Conservation (phyloP, 2,113 vertebrate genomes). For the Rhynchomys soricoides region DNA sequence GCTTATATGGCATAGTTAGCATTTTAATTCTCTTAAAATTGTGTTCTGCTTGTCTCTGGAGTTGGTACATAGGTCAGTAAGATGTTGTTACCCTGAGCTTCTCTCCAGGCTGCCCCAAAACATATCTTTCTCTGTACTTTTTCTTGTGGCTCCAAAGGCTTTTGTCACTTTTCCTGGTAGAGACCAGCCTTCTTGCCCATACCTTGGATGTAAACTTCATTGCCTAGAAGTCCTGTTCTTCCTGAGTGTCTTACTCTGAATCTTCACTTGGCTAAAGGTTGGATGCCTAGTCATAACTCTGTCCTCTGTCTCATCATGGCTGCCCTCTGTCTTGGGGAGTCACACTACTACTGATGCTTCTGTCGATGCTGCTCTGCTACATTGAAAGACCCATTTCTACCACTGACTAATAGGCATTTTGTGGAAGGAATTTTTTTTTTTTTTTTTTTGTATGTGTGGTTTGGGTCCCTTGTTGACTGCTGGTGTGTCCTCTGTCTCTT, state of each 20-base stretch:
- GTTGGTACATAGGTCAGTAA: neutral
- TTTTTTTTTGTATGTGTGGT: neutral
- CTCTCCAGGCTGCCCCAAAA: neutral
- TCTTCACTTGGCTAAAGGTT: neutral
- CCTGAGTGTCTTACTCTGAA: neutral
- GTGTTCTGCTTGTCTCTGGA: neutral
- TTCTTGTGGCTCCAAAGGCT: neutral
- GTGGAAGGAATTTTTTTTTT: no score
- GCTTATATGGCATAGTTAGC: neutral
- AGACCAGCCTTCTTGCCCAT: neutral
- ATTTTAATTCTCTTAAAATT: neutral
- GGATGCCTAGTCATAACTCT: neutral
- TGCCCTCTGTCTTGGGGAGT: no score
- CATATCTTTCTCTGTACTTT: neutral
- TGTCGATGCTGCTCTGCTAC: neutral
- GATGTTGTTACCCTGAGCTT: neutral
- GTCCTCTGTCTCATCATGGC: neutral
- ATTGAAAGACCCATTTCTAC: neutral
- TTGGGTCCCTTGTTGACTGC: neutral
- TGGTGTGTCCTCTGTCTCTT: neutral
- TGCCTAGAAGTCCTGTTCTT: neutral
- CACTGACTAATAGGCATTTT: neutral
- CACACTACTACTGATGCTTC: neutral
- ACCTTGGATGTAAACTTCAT: neutral
- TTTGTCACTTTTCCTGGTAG: neutral